Conservation (phyloP, 2,888 invertebrate species). For the Morpho achilles region DNA sequence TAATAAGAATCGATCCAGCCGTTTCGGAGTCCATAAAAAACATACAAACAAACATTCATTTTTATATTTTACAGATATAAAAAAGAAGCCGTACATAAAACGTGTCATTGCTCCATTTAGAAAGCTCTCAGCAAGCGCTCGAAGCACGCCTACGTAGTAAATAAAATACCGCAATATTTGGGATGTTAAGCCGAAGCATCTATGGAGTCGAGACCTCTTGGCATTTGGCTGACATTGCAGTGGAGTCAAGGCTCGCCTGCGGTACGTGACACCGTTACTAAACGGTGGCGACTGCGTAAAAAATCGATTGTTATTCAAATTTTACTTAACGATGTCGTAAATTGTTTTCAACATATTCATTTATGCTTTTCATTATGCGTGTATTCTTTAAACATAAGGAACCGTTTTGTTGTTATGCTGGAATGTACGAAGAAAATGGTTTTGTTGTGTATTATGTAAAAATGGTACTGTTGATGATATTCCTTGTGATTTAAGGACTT, state of each 20-base stretch:
- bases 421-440: constrained; percentile 14
- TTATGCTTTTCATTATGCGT: constrained; percentile 20
- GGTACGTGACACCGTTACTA: constrained; percentile 42
- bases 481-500: too few relatives aligned
- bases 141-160: constrained; percentile 7
- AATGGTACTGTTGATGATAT: too few relatives aligned
- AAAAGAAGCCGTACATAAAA: neutral
- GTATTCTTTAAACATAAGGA: constrained; percentile 16
- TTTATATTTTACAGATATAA: too few relatives aligned
- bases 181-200: constrained; percentile 15
- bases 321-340: constrained; percentile 21
- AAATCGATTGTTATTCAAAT: constrained; percentile 29
- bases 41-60: too few relatives aligned
- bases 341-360: constrained; percentile 26
- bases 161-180: constrained; percentile 19
- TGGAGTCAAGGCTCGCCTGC: constrained; percentile 41
- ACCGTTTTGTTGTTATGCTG: constrained; percentile 17
- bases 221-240: constrained; percentile 46
- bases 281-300: constrained; percentile 26
- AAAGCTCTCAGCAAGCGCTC: constrained; percentile 1
- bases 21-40: too few relatives aligned
- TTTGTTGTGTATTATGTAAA: constrained; percentile 1
- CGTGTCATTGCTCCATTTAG: constrained; percentile 6
- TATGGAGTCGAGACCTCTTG: constrained; percentile 31
- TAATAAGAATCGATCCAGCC: too few relatives aligned